Evolutionary conservation across 2,113 vertebrate species (phyloP).

Genomic region (Phylloscopus whistleri): DNA sequence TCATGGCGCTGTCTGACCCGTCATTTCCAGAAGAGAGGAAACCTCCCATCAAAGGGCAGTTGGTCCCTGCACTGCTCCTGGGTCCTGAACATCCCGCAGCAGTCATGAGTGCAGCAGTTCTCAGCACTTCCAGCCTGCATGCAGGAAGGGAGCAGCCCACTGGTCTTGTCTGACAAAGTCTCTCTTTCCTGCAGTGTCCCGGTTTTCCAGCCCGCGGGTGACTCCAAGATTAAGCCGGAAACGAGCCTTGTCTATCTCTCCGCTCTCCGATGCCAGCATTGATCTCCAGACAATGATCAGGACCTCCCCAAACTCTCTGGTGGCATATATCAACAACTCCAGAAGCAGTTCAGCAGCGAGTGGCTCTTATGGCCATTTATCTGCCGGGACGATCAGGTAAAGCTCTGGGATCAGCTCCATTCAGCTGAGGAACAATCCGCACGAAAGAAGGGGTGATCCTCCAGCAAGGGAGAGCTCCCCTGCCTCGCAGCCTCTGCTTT

Average conservation of each 20-base stretch:
- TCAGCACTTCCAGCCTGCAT: not conserved
- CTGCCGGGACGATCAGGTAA: constrained; percentile 93
- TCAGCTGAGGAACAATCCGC: not conserved
- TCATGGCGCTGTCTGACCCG: not conserved
- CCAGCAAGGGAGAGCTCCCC: not conserved
- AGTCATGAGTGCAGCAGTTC: not conserved
- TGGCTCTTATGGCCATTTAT: constrained; percentile 96
- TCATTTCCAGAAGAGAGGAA: not conserved
- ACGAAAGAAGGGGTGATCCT: accelerated
- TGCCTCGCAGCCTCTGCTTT: not conserved
- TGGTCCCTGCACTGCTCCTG: not conserved
- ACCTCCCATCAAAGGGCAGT: not conserved
- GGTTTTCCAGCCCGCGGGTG: constrained; percentile 92
- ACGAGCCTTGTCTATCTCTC: constrained; percentile 93
- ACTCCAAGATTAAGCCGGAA: constrained; percentile 93
- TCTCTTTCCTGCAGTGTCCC: constrained; percentile 81
- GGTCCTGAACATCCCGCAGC: not conserved
- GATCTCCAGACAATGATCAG: constrained; percentile 99
- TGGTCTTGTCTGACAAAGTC: not conserved
- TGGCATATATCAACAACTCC: constrained; percentile 98
- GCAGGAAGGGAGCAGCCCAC: not conserved
- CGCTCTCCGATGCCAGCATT: constrained; percentile 95
- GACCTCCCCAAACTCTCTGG: constrained; percentile 96
- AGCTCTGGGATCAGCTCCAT: accelerated
- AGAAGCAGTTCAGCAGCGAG: constrained; percentile 96